Base-by-base conservation (phyloP, 2,797 vertebrate species). In the Cygnus olor region DNA sequence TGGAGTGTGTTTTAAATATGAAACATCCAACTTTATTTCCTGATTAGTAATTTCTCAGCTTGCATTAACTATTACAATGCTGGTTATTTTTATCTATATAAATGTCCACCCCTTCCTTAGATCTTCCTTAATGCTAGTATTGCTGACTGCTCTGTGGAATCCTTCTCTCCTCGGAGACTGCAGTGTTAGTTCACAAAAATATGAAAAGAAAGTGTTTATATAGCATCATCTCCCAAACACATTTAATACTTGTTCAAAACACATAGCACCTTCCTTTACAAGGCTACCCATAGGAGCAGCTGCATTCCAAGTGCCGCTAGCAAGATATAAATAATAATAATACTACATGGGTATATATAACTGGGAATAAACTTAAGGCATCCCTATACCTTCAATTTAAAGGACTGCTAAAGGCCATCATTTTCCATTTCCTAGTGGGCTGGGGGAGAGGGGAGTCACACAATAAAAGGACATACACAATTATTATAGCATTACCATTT, bases 401-500 rank as follows among this genome's bases (percentile, higher is more conserved):
- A 96, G 89, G 83, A 94, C 85, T 95, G 95, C 89, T 97, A 96
- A 97, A 97, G 96, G 96, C 96, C 95, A 95, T 96, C 4, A 76
- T 95, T 97, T 97, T 71, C 65, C 18, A 94, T 94, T 96, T 95
- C 76, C 64, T 94, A 73, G 65, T 71, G 69, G 93, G 69, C 42
- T 88, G 47, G 40, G 38, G 68, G 58, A 95, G 47, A 57, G 42
- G 27, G 61, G 53, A 93, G 88, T 91, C 51, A 80, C 89, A 93
- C 87, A 96, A 85, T 97, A 96, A 95, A 95, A 94, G 95, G 91
- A 97, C 71, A 80, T 91, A 88, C 89, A 96, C 96, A 96, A 96
- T 97, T 97, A 96, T 97, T 97, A 96, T 89, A 95, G 90, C 86
- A 97, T 97, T 97, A 96, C 88, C 79, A 95, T 94, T 96, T 95